phyloP scores from a whole-genome alignment of 2,888 invertebrate species.

The Idaea aversata region DNA sequence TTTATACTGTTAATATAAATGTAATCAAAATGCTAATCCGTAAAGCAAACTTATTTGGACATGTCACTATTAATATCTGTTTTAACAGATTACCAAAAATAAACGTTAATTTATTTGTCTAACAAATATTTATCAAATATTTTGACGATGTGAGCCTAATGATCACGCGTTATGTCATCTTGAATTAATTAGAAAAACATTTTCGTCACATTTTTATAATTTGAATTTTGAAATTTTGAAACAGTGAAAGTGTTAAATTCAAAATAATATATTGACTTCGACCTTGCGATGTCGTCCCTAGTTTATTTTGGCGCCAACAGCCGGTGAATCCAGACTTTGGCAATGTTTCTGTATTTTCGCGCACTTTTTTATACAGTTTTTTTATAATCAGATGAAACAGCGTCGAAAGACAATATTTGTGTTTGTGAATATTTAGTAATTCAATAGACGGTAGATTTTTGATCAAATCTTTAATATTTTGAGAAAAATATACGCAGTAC shows the following conservation, averaged over 20 bases:
- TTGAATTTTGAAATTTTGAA: neutral
- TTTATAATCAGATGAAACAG: neutral
- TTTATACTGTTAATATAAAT: no score
- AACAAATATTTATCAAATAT: neutral
- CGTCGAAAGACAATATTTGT: neutral
- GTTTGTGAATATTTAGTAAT: slow-evolving; percentile 8
- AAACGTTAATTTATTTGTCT: no score
- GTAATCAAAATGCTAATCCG: no score
- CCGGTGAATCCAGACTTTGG: slow-evolving; percentile 37
- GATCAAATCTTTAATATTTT: no score
- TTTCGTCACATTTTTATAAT: neutral
- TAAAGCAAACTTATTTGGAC: no score
- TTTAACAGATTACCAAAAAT: no score
- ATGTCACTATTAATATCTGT: no score
- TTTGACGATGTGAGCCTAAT: neutral
- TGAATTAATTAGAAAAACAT: neutral
- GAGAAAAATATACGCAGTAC: no score
- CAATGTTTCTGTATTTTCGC: slow-evolving; percentile 30
- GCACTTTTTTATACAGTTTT: slow-evolving; percentile 17
- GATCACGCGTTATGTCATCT: neutral
- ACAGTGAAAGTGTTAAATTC: neutral
- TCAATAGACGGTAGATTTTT: no score
- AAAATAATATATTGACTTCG: slow-evolving; percentile 34
- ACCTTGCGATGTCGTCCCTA: slow-evolving; percentile 38
- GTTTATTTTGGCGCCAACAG: slow-evolving; percentile 51